Base-by-base conservation (phyloP, 2,113 vertebrate species). In the Cyphomyrus plagiostoma region DNA sequence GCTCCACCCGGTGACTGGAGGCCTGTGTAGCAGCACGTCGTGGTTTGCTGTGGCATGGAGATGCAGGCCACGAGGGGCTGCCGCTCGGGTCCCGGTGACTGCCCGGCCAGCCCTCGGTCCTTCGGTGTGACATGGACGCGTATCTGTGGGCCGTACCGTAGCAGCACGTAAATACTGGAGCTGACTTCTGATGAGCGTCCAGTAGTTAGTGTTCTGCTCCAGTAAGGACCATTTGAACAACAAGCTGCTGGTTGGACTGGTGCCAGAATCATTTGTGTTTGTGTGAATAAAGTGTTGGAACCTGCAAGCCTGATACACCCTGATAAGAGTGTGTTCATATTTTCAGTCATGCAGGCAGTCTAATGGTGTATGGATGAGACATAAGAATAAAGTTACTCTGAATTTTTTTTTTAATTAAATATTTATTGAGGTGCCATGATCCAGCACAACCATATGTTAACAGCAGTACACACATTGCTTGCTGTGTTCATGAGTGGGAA, bases 111-210 rank as follows among this genome's bases (percentile, higher is more conserved):
- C 45, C 9, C 86, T 53, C 4, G 19, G 56, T 6, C 87, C 23
- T 35, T 26, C 23, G 0, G 2, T n/a, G 5, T 17, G 46, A 88
- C 6, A 13, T 48, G 49, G 49, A 62, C 39, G 46, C 88, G 77
- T 90, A 30, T 26, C 53, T 53, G 92, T 93, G 93, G 93, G 94
- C 92, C 92, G 91, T 94, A 94, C 95, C 94, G 92, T 95, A 96
- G 96, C 96, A 96, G 96, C 96, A 97, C 95, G 94, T 95, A 95
- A 96, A 96, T 96, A 96, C 96, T 96, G 96, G 96, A 96, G 95
- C 95, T 92, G 91, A 92, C 92, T 91, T 93, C 93, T 89, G 88
- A 90, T 85, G 91, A 93, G 90, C 91, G 94, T 97, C 96, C 95
- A 96, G 96, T 96, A 62, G 94, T 96, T 97, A 91, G 95, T 92